Conservation (phyloP, 2,113 vertebrate species). For the Salvelinus alpinus region DNA sequence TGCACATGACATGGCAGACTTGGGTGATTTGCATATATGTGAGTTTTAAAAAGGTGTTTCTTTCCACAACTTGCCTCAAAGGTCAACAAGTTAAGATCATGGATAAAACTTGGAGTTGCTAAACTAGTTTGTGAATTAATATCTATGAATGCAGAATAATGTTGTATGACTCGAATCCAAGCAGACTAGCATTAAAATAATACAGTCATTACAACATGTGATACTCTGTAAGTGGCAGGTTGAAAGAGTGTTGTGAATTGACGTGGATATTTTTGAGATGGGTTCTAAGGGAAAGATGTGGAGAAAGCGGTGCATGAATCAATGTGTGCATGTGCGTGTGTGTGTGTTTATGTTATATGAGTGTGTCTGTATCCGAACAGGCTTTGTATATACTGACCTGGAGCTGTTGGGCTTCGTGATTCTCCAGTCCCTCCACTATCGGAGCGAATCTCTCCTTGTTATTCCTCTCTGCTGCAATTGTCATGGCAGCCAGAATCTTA, state of each 20-base stretch:
- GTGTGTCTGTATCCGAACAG: background rate
- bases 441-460: constrained; percentile 89
- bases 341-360: background rate
- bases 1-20: background rate
- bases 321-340: background rate
- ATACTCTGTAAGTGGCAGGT: background rate
- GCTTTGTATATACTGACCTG: constrained; percentile 76
- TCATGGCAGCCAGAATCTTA: constrained; percentile 94
- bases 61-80: background rate
- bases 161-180: background rate
- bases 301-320: background rate
- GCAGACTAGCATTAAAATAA: background rate
- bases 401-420: constrained; percentile 91
- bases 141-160: background rate
- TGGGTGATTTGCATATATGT: background rate
- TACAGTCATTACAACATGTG: background rate
- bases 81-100: background rate
- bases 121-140: background rate
- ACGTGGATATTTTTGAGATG: background rate
- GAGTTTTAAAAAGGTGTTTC: background rate
- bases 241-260: background rate
- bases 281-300: no score
- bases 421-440: constrained; percentile 95
- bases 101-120: background rate
- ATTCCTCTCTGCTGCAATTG: constrained; percentile 89